phyloP scores from a whole-genome alignment of 2,113 vertebrate genomes.

The Cheirogaleus medius region DNA sequence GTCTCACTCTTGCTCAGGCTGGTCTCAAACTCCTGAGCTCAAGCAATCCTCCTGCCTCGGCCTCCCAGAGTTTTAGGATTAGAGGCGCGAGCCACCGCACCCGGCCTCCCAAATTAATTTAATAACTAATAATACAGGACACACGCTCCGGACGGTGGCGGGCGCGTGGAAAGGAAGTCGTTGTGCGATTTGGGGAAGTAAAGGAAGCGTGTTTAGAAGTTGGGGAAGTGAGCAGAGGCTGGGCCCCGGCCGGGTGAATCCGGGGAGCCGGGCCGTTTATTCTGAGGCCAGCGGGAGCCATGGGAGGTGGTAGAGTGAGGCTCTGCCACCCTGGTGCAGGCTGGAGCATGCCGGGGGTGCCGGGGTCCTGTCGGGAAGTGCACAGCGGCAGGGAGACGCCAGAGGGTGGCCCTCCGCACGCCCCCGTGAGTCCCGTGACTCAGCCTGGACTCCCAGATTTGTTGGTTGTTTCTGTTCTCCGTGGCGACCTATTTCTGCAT shows the following conservation, averaged over 20 bases:
- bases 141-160: rapidly evolving
- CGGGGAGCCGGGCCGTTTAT: rapidly evolving
- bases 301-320: background rate
- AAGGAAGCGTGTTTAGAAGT: background rate
- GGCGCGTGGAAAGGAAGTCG: background rate
- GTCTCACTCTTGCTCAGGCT: too few species aligned
- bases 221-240: background rate
- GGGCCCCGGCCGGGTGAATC: rapidly evolving
- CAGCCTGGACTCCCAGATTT: background rate
- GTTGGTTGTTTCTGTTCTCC: background rate
- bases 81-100: too few species aligned
- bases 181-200: background rate
- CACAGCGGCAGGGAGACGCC: background rate
- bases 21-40: too few species aligned
- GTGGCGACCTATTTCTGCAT: background rate
- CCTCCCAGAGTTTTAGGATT: too few species aligned
- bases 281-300: background rate
- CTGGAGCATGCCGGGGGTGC: background rate
- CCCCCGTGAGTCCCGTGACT: background rate
- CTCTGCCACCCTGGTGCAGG: rapidly evolving
- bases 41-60: too few species aligned
- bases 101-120: too few species aligned
- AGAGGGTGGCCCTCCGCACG: background rate
- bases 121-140: background rate
- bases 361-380: rapidly evolving